These are phyloP conservation scores for Sarcoramphus papa DNA, from an alignment of 2,797 vertebrate genomes.

Conservation along the genomic window DNA sequence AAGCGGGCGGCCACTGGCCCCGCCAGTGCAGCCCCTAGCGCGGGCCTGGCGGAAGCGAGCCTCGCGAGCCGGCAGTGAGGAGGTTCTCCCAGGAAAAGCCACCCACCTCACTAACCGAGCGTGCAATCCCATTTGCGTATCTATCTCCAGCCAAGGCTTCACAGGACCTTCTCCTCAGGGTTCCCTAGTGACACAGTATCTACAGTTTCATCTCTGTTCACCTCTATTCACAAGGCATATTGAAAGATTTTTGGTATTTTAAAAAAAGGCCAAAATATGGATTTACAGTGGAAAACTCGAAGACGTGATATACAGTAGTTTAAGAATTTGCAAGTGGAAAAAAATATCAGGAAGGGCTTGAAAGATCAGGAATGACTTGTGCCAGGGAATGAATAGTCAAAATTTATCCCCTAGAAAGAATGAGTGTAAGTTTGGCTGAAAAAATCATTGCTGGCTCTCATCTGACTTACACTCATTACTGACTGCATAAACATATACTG, in stretches of 20 bases:
- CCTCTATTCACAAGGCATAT: not conserved
- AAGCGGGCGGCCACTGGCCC: fast-evolving
- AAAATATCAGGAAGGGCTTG: not conserved
- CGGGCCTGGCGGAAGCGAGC: not conserved
- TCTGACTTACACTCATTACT: not conserved
- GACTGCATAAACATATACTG: not conserved
- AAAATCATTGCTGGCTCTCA: not conserved
- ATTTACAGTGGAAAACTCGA: not conserved
- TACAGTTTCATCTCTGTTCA: not conserved
- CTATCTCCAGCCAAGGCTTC: not conserved
- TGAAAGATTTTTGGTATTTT: not conserved
- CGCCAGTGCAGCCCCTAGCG: not conserved
- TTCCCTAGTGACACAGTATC: not conserved
- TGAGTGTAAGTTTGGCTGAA: not conserved
- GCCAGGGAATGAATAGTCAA: not conserved
- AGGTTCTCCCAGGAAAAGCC: not conserved
- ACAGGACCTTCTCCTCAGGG: not conserved
- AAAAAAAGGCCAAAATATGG: not conserved
- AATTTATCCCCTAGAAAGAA: not conserved
- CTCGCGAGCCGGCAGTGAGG: fast-evolving
- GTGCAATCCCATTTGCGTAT: no score
- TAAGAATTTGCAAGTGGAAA: not conserved
- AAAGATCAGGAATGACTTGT: not conserved
- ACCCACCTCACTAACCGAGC: not conserved
- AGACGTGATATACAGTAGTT: not conserved